Conservation (phyloP, 2,113 vertebrate genomes). For the Oreochromis aureus region DNA sequence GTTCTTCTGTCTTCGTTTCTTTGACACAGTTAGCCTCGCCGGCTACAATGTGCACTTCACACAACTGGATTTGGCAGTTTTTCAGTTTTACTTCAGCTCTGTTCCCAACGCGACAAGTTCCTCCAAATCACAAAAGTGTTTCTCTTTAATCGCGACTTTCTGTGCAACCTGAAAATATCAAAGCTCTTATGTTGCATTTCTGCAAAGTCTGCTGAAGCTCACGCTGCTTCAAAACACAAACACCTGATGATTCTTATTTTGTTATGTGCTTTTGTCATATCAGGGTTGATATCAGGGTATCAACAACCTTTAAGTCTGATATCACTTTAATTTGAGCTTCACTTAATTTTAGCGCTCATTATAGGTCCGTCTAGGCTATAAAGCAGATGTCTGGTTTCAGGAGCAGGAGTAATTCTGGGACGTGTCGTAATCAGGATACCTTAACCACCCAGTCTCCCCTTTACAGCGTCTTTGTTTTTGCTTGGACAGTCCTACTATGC, state of each 20-base stretch:
- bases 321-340: background rate
- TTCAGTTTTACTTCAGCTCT: background rate
- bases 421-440: background rate
- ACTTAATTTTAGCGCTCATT: background rate
- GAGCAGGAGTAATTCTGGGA: background rate
- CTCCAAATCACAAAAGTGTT: background rate
- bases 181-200: background rate
- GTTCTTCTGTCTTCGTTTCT: background rate
- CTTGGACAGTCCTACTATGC: background rate
- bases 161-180: background rate
- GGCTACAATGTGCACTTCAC: background rate
- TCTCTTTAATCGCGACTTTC: background rate
- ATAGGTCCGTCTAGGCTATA: background rate
- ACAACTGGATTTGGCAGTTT: background rate
- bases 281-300: background rate
- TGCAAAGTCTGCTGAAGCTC: background rate
- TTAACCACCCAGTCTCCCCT: background rate
- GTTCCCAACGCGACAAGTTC: fast-evolving
- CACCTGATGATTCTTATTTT: background rate
- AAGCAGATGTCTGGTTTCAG: background rate
- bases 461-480: background rate
- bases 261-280: background rate
- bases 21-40: background rate
- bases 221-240: background rate
- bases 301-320: background rate